Evolutionary conservation across 2,797 vertebrate species (phyloP), one percentile per base, ranked within the genome.

Genomic region (Crocodylus rhombifer): DNA sequence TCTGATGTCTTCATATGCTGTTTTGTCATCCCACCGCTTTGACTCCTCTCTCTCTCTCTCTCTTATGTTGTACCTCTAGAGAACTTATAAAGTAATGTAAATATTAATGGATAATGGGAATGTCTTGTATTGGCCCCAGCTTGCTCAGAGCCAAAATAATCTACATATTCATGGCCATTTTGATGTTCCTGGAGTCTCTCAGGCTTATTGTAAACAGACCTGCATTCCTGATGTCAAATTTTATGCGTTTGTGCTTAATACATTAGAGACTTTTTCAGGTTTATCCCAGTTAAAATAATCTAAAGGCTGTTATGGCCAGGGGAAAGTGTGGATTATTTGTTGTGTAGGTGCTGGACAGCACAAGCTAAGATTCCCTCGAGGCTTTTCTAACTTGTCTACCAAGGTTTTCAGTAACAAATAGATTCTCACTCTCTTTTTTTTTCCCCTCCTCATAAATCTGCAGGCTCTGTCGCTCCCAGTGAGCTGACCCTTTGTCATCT

Each of bases 91-190:
- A 56, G 88, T 95, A 94, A 95, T 83, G 89, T 88, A 96, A 95
- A 95, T 96, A 95, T 94, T 96, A 96, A 97, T 95, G 71, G 74
- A 84, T 94, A 95, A 91, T 58, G 51, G 55, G 62, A 86, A 86
- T 84, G 67, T 61, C 61, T 84, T 57, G 65, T 23, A 57, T 87
- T 95, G 88, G 57, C 58, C 77, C 64, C 28, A 89, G 33, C 80
- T 96, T 96, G 62, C 87, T 95, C 63, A 81, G 94, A 96, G 84
- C 61, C 62, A 97, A 97, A 96, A 92, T 30, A 55, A 97, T 97
- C 92, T 98, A 94, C 96, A 97, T 97, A 97, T 97, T 97, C 87
- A 97, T 96, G 90, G 82, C 79, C 42, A 83, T 92, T 97, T 96
- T 96, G 91, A 97, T 96, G 93, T 87, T 94, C 20, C 67, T 96